These are phyloP conservation scores for Hydropsyche betteni DNA, from an alignment of 2,888 invertebrate genomes.

Conservation along the genomic window DNA sequence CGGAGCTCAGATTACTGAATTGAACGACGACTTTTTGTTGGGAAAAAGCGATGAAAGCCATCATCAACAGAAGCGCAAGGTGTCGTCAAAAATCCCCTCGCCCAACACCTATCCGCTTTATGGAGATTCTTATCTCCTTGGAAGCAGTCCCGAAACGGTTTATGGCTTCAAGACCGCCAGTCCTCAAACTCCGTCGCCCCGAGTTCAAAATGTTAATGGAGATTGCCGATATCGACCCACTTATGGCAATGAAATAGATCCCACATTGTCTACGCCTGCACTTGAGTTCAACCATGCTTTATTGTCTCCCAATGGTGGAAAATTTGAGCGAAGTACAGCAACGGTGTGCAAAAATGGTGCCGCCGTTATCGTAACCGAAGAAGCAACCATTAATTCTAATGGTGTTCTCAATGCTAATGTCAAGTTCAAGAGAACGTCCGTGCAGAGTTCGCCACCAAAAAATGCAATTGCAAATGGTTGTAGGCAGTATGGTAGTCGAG, in stretches of 20 bases:
- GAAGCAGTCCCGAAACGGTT: conserved; percentile 60
- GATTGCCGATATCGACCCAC: conserved; percentile 19
- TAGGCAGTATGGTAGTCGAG: conserved; percentile 58
- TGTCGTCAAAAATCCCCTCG: conserved; percentile 42
- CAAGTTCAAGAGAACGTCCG: conserved; percentile 62
- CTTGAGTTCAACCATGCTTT: conserved; percentile 30
- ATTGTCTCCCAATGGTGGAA: conserved; percentile 57
- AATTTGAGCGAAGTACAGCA: conserved; percentile 61
- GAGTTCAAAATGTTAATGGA: conserved; percentile 34
- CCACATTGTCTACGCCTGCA: conserved; percentile 20
- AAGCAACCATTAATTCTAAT: conserved; percentile 62
- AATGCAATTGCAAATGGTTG: conserved; percentile 57
- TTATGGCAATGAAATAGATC: conserved; percentile 32
- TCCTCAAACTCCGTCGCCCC: conserved; percentile 53
- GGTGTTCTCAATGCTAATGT: conserved; percentile 61
- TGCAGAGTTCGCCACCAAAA: conserved; percentile 60
- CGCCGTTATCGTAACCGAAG: conserved; percentile 63
- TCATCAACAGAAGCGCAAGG: conserved; percentile 53
- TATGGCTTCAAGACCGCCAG: conserved; percentile 59
- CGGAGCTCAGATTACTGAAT: conserved; percentile 65
- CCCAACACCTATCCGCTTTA: conserved; percentile 41
- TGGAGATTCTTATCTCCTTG: conserved; percentile 54
- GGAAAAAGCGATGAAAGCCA: conserved; percentile 52
- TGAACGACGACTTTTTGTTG: conserved; percentile 63
- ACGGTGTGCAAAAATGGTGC: conserved; percentile 61